Conservation (phyloP, 2,113 vertebrate species). For the Formicarius rufipectus region DNA sequence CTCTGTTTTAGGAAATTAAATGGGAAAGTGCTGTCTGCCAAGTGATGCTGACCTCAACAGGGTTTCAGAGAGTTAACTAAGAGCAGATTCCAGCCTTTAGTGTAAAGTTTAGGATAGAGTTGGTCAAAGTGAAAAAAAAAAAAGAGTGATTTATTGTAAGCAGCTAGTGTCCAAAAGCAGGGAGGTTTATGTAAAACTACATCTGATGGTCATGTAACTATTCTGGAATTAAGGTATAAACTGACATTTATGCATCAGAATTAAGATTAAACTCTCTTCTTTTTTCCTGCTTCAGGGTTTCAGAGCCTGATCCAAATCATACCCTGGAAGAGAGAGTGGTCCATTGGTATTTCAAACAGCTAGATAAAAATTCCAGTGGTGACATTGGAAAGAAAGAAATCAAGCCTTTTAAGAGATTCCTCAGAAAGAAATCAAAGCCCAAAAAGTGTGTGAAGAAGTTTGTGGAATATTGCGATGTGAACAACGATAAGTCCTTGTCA, state of each 20-base stretch:
- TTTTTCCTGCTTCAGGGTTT: constrained; percentile 75
- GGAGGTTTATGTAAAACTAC: not conserved
- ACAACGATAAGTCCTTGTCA: constrained; percentile 90
- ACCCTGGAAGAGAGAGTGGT: constrained; percentile 96
- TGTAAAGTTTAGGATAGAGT: not conserved
- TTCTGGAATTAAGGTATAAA: not conserved
- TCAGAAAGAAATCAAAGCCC: constrained; percentile 95
- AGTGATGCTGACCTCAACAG: not conserved
- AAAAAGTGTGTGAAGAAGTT: constrained; percentile 98
- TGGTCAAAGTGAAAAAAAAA: not conserved
- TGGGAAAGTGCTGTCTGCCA: not conserved
- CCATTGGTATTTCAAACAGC: constrained; percentile 94
- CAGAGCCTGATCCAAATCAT: constrained; percentile 94
- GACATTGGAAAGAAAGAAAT: constrained; percentile 97
- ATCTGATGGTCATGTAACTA: not conserved
- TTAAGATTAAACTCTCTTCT: not conserved
- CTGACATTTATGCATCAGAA: not conserved
- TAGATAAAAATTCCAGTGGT: constrained; percentile 92
- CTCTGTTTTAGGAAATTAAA: not conserved
- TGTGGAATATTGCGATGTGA: constrained; percentile 94
- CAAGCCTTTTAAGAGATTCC: constrained; percentile 93
- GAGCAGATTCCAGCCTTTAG: not conserved
- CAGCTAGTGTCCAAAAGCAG: not conserved
- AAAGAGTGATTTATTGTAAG: not conserved
- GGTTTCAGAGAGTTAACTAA: not conserved